Conservation (phyloP, 1,140 invertebrate species). For the Rhopalosiphum padi region DNA sequence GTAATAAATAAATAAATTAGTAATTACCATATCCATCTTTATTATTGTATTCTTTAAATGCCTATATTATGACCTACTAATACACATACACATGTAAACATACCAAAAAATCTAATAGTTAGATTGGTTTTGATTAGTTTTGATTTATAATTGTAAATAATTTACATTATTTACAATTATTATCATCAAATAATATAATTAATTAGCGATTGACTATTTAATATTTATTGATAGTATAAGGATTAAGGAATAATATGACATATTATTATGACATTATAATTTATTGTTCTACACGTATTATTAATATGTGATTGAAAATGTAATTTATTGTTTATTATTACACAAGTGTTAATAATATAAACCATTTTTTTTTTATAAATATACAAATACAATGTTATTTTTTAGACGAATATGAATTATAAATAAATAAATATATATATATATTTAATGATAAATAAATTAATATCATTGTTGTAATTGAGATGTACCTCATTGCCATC, state of each 20-base stretch:
- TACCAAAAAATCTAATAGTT: neutral
- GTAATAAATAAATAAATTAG: too few species aligned
- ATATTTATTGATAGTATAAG: neutral
- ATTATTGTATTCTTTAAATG: neutral
- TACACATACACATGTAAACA: neutral
- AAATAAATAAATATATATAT: neutral
- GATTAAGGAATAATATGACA: neutral
- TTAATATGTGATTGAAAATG: too few species aligned
- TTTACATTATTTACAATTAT: too few species aligned
- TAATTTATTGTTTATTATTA: too few species aligned
- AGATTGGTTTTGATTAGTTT: neutral
- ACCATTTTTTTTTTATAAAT: too few species aligned
- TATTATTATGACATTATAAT: too few species aligned
- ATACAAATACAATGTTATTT: neutral
- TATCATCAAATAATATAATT: too few species aligned
- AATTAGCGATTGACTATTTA: neutral
- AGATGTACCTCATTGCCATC: neutral
- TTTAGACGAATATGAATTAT: neutral
- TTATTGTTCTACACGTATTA: too few species aligned
- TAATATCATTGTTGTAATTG: neutral
- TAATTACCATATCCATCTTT: neutral
- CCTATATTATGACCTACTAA: too few species aligned
- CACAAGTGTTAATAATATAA: too few species aligned
- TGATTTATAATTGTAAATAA: too few species aligned
- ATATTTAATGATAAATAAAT: neutral